phyloP scores from a whole-genome alignment of 2,797 vertebrate species.

The Chrysocyon brachyurus region DNA sequence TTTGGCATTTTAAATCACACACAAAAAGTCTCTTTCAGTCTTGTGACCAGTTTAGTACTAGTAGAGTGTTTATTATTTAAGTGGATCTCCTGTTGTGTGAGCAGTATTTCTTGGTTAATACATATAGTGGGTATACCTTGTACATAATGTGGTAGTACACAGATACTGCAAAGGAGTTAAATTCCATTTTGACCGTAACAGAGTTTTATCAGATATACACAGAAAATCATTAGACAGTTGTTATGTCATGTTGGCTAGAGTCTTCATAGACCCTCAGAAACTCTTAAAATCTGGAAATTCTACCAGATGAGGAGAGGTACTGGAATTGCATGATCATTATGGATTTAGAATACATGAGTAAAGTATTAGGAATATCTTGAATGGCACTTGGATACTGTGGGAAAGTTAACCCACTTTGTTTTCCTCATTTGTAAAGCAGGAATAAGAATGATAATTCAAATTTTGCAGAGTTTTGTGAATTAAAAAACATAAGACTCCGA shows the following conservation, averaged over 20 bases:
- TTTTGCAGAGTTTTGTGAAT: neutral
- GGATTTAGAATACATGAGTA: neutral
- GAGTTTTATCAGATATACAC: neutral
- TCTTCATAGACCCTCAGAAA: neutral
- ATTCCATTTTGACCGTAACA: neutral
- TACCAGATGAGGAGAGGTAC: neutral
- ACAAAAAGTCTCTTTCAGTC: neutral
- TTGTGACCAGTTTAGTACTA: neutral
- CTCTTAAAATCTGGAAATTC: neutral
- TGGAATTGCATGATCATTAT: neutral
- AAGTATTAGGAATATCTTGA: neutral
- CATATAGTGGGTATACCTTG: neutral
- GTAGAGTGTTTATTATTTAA: neutral
- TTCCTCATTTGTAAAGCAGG: conserved; percentile 5
- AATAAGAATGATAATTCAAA: neutral
- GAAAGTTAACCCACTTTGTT: neutral
- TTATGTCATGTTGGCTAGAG: neutral
- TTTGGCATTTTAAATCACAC: neutral
- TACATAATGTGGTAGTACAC: neutral
- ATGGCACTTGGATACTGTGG: neutral
- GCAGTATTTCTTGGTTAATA: neutral
- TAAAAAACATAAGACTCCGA: neutral
- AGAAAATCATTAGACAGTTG: neutral
- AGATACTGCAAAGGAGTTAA: neutral
- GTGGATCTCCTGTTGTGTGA: neutral